Conservation (phyloP, 2,888 invertebrate species). For the Sycophila texana region DNA sequence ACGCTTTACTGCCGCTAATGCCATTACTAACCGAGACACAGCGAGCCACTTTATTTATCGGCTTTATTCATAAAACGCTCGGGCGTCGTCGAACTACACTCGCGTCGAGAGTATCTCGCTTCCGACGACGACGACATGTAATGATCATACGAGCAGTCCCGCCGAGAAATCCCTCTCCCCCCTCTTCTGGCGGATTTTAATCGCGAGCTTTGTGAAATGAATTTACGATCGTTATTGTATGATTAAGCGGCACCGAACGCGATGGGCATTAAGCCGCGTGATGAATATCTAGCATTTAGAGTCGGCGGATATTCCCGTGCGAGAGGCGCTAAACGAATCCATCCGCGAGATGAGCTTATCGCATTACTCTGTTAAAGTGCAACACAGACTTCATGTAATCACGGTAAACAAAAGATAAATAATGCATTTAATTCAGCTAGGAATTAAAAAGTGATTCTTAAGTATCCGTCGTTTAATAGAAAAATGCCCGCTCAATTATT, state of each 20-base stretch:
- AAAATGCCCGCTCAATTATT: too few species aligned
- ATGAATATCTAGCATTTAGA: conserved; percentile 12
- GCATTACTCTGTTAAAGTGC: too few species aligned
- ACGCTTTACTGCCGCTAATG: conserved; percentile 47
- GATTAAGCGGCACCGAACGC: too few species aligned
- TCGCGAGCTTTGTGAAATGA: conserved; percentile 19
- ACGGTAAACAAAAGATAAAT: too few species aligned
- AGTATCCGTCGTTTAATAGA: too few species aligned
- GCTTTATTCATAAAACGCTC: conserved; percentile 49
- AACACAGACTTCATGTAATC: too few species aligned
- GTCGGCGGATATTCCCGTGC: background rate
- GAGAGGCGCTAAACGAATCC: background rate
- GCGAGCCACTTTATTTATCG: conserved; percentile 48
- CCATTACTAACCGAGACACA: conserved; percentile 22
- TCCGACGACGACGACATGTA: background rate
- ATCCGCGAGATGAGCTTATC: too few species aligned
- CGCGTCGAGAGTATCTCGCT: background rate
- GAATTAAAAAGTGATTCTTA: too few species aligned
- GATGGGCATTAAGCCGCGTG: background rate
- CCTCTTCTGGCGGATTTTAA: background rate
- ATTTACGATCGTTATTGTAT: background rate
- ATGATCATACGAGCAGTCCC: too few species aligned
- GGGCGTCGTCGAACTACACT: conserved; percentile 9
- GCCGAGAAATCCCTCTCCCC: too few species aligned
- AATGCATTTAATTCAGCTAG: too few species aligned